Conservation (phyloP, 2,113 vertebrate species). For the Phrynosoma blainvillii region DNA sequence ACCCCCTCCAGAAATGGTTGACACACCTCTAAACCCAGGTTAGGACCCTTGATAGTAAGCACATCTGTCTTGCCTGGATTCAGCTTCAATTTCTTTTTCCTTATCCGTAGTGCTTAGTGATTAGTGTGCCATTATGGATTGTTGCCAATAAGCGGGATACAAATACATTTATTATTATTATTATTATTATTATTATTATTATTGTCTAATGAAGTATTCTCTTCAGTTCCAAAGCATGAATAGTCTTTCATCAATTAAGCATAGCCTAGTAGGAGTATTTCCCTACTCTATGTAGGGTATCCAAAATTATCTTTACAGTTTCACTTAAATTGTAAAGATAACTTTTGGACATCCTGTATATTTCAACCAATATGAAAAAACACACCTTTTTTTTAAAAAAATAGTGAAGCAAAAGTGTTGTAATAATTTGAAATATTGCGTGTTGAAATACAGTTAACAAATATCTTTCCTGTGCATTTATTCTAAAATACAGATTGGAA, state of each 20-base stretch:
- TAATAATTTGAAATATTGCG: not conserved
- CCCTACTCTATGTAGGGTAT: not conserved
- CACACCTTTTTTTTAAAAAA: not conserved
- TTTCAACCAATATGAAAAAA: not conserved
- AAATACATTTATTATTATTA: too few species aligned
- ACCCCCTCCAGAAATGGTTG: too few species aligned
- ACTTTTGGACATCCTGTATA: too few species aligned
- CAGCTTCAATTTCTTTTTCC: too few species aligned
- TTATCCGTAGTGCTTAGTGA: too few species aligned
- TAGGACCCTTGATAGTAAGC: too few species aligned
- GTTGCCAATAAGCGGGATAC: too few species aligned
- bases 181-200: too few species aligned
- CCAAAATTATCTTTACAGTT: too few species aligned
- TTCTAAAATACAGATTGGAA: conserved; percentile 35
- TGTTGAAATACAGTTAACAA: conserved; percentile 1
- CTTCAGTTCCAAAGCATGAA: not conserved
- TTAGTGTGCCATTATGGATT: not conserved
- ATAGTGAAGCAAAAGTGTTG: not conserved
- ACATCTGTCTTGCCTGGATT: too few species aligned
- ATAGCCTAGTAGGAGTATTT: not conserved
- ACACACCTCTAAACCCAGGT: too few species aligned
- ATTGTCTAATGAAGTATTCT: conserved; percentile 2
- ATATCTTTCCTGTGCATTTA: conserved; percentile 11
- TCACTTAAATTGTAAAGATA: not conserved
- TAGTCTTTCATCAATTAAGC: not conserved